Evolutionary conservation across 2,888 invertebrate genomes (phyloP), one percentile per base, ranked within the genome.

Genomic region (Thymelicus lineola): DNA sequence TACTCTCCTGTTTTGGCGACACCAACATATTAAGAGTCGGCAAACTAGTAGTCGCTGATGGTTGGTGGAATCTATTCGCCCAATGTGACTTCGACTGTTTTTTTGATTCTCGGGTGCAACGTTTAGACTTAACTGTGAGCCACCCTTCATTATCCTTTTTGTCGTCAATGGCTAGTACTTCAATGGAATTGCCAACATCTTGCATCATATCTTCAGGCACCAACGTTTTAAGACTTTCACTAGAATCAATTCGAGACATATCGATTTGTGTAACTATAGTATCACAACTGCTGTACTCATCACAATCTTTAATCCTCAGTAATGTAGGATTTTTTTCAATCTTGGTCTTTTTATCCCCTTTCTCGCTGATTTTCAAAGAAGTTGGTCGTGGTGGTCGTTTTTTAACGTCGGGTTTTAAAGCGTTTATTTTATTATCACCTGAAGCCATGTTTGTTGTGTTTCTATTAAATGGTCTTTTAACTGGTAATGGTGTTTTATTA

Each of bases 61-160:
- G 97, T 82, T 97, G 96, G 80, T 97, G 95, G 80, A 97, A 98
- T 72, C 97, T 94, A 73, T 96, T 96, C 0, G 96, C 83, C 96
- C 96, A 96, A 75, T 96, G 95, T 15, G 95, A 95, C 82, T 96
- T 96, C 0, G 95, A 95, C 62, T 96, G 94, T 74, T 93, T 94
- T 79, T 93, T 88, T 14, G 95, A 94, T 78, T 94, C 93, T 14
- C 93, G 90, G 76, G 94, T 95, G 57, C 95, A 86, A 36, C 97
- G 94, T 50, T 96, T 95, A 60, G 96, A 96, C 79, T 97, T 96
- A 0, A 98, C 98, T 0, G 97, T 98, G 74, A 98, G 95, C 98
- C 98, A 98, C 0, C 98, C 98, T 76, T 97, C 97, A 53, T 95
- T 88, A 72, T 93, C 89, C 63, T 79, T 87, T 71, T 87, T 89